Conservation (phyloP, 2,797 vertebrate genomes). For the Malacoctenus gilli region DNA sequence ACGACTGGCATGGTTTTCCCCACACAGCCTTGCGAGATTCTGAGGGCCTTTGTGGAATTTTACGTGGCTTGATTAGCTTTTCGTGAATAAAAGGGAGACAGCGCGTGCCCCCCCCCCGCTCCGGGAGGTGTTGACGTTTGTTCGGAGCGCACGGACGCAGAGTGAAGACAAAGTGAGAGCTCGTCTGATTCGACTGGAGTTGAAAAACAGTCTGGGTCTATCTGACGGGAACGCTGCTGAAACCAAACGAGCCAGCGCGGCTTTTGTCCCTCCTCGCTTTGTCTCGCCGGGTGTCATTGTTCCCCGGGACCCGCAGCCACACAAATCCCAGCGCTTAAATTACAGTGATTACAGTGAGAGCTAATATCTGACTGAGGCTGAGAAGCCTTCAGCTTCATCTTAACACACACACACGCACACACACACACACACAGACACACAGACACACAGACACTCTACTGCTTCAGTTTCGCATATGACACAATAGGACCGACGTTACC, state of each 20-base stretch:
- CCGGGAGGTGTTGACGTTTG: no score
- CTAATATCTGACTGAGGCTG: slow-evolving; percentile 43
- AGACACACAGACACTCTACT: no score
- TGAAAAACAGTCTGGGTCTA: slow-evolving; percentile 50
- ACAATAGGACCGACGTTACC: neutral
- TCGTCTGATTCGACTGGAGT: slow-evolving; percentile 23
- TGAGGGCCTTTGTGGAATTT: slow-evolving; percentile 59
- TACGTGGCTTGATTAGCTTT: slow-evolving; percentile 52
- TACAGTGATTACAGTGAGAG: slow-evolving; percentile 52
- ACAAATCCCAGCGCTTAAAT: slow-evolving; percentile 58
- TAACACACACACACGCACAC: no score
- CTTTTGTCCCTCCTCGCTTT: slow-evolving; percentile 49
- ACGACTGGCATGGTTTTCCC: neutral
- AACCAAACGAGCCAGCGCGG: slow-evolving; percentile 27
- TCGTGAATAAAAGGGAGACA: slow-evolving; percentile 33
- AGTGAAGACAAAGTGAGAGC: slow-evolving; percentile 11
- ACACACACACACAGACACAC: no score
- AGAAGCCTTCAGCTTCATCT: slow-evolving; percentile 23
- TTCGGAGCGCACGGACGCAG: no score
- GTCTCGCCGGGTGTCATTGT: slow-evolving; percentile 47
- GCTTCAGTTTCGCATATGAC: no score
- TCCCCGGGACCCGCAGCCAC: slow-evolving; percentile 41
- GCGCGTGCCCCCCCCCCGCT: slow-evolving; percentile 11
- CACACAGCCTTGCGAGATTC: slow-evolving; percentile 62
- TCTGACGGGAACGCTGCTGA: slow-evolving; percentile 44